These are phyloP conservation scores for Elachura formosa DNA, from an alignment of 2,113 vertebrate species.

Conservation along the genomic window DNA sequence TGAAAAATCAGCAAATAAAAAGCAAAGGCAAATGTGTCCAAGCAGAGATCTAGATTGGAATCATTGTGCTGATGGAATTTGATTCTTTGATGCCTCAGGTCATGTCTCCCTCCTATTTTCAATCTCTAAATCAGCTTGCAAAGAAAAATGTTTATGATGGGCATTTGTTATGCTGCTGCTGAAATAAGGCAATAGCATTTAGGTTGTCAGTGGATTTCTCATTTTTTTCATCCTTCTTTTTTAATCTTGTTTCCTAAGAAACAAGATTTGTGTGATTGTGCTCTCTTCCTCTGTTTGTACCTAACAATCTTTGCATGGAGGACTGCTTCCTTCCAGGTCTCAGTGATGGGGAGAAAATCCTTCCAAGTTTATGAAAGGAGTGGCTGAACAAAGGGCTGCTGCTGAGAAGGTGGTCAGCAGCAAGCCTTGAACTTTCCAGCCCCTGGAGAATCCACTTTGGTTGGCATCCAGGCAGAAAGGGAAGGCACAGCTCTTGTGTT, in stretches of 20 bases:
- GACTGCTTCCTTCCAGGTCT: neutral
- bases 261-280: neutral
- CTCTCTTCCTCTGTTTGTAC: neutral
- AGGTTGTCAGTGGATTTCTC: neutral
- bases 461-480: neutral
- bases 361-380: neutral
- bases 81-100: neutral
- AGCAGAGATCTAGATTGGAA: neutral
- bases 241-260: conserved; percentile 40
- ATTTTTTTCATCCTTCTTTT: neutral
- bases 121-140: conserved; percentile 1
- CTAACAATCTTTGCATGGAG: neutral
- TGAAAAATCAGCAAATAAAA: conserved; percentile 11
- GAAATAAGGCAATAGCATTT: neutral
- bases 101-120: neutral
- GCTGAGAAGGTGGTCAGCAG: neutral
- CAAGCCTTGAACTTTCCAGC: neutral
- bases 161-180: neutral
- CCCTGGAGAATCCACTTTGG: neutral
- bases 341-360: neutral
- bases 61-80: conserved; percentile 3
- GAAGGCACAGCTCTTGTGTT: neutral
- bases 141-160: neutral
- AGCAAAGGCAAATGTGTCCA: neutral
- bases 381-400: neutral